Evolutionary conservation across 2,888 invertebrate species (phyloP).

Genomic region (Heliconius ismenius): DNA sequence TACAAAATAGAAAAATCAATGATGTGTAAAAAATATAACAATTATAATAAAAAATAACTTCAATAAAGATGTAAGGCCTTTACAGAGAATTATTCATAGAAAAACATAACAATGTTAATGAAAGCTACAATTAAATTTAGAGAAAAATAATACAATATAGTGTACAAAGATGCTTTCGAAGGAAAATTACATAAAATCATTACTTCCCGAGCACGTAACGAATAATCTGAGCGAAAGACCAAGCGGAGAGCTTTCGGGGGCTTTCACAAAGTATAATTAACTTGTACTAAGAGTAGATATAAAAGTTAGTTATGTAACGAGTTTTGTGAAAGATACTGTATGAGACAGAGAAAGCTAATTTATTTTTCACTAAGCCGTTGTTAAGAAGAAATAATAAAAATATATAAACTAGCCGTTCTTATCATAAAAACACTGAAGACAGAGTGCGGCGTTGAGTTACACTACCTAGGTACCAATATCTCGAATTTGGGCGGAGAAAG

Average conservation of each 20-base stretch:
- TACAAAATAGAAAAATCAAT: too few relatives aligned
- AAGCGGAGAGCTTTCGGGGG: constrained; percentile 28
- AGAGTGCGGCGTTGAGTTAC: background rate
- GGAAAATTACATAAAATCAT: constrained; percentile 22
- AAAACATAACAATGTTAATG: too few relatives aligned
- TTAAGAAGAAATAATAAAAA: background rate
- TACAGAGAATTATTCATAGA: too few relatives aligned
- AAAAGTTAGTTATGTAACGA: background rate
- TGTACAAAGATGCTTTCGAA: background rate
- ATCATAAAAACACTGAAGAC: background rate
- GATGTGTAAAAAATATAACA: too few relatives aligned
- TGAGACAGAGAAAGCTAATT: background rate
- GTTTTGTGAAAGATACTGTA: background rate
- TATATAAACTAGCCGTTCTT: background rate
- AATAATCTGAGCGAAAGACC: constrained; percentile 34
- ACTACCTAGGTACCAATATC: background rate
- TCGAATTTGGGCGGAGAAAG: background rate
- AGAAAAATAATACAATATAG: background rate
- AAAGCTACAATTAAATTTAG: too few relatives aligned
- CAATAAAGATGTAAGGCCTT: too few relatives aligned
- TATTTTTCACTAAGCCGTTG: background rate
- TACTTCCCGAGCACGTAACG: constrained; percentile 16
- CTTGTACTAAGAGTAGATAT: constrained; percentile 7
- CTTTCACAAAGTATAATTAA: constrained; percentile 13
- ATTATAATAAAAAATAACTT: too few relatives aligned